Conservation (phyloP, 2,113 vertebrate species). For the Alaudala cheleensis region DNA sequence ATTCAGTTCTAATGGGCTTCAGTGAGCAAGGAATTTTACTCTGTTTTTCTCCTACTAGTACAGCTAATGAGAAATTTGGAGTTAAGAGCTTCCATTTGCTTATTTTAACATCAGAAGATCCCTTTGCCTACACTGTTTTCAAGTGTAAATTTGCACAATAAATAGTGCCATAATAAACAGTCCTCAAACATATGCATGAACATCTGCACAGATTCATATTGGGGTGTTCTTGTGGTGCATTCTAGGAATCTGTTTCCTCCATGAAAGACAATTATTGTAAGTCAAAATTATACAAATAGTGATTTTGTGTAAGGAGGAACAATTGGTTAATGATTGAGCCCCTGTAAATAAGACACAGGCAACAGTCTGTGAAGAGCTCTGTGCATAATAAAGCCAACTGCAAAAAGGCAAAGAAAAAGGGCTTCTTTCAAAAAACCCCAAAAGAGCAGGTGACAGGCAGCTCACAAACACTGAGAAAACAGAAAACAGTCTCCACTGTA, state of each 20-base stretch:
- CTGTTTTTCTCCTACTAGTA: not conserved
- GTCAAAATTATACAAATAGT: not conserved
- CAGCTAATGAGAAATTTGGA: not conserved
- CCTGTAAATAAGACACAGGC: not conserved
- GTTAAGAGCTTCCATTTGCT: not conserved
- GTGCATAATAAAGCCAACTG: not conserved
- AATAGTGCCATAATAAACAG: not conserved
- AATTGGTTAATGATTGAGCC: not conserved
- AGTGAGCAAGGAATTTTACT: not conserved
- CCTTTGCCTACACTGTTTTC: not conserved
- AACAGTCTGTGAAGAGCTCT: not conserved
- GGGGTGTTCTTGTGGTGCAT: not conserved
- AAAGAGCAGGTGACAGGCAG: not conserved
- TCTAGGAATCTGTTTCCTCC: not conserved
- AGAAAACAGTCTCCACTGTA: not conserved
- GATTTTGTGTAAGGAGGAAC: not conserved
- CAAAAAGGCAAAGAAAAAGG: conserved; percentile 7
- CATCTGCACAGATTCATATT: not conserved
- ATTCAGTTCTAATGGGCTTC: not conserved
- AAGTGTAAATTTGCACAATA: not conserved
- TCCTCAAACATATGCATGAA: not conserved
- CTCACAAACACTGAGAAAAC: not conserved
- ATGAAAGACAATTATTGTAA: not conserved
- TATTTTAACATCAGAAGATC: not conserved
- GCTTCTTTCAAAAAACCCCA: not conserved